Evolutionary conservation across 2,797 vertebrate species (phyloP).

Genomic region (Vultur gryphus): DNA sequence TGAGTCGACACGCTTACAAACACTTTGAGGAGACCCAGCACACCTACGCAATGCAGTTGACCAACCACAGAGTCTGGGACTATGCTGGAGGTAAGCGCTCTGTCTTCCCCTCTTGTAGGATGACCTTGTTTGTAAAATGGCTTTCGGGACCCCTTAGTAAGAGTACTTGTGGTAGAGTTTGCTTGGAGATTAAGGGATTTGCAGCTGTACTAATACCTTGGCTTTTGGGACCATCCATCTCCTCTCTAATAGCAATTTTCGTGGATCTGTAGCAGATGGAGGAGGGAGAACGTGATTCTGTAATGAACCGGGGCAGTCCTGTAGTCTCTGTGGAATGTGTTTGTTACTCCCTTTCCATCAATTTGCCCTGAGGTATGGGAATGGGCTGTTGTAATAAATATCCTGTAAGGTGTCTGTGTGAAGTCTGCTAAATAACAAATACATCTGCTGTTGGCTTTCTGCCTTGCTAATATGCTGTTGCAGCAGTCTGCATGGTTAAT

Average conservation of each 20-base stretch:
- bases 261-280: not conserved
- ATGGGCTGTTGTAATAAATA: not conserved
- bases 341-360: not conserved
- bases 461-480: not conserved
- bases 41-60: constrained; percentile 98
- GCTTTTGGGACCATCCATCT: not conserved
- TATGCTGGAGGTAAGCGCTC: constrained; percentile 88
- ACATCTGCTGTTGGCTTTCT: not conserved
- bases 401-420: not conserved
- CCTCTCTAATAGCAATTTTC: not conserved
- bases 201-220: not conserved
- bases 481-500: not conserved
- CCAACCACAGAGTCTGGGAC: constrained; percentile 98
- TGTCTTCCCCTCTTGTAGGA: not conserved
- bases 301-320: not conserved
- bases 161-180: not conserved
- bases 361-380: not conserved
- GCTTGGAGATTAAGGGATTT: not conserved
- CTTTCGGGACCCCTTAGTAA: not conserved
- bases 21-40: constrained; percentile 99
- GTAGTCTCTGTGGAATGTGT: not conserved
- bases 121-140: not conserved
- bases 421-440: not conserved
- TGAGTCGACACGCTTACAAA: constrained; percentile 95
- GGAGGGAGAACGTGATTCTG: not conserved